These are phyloP conservation scores for Diorhabda carinulata DNA, from an alignment of 1,140 invertebrate species.

Conservation along the genomic window DNA sequence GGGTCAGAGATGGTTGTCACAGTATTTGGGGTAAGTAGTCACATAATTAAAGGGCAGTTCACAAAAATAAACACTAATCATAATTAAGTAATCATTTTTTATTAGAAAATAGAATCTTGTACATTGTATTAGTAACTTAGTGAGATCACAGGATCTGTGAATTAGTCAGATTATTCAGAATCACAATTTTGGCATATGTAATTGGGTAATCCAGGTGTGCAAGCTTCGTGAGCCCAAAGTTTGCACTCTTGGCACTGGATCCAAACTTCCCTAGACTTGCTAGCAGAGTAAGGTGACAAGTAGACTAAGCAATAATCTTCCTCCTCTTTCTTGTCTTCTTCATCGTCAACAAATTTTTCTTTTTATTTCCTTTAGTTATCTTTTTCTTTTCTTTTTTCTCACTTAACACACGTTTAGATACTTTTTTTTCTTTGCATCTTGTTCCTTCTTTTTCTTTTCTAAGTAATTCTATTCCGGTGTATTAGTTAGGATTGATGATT, in stretches of 20 bases:
- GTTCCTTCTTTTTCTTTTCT: constrained; percentile 7
- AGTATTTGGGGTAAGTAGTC: no score
- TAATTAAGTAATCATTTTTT: no score
- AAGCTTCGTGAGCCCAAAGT: not conserved
- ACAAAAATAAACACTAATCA: no score
- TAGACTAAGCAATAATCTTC: constrained; percentile 8
- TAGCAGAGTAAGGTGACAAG: constrained; percentile 1
- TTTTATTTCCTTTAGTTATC: not conserved
- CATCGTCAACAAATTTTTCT: not conserved
- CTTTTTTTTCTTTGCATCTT: constrained; percentile 14
- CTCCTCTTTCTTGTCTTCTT: not conserved
- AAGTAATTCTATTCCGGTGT: not conserved
- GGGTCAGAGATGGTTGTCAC: no score
- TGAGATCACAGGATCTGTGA: not conserved
- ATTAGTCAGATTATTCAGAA: no score
- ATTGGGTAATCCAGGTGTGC: not conserved
- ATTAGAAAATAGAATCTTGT: no score
- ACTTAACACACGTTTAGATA: not conserved
- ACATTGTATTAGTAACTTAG: no score
- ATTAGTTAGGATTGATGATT: constrained; percentile 7
- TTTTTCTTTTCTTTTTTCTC: constrained; percentile 7
- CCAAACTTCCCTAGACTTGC: constrained; percentile 9
- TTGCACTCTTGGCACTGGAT: constrained; percentile 8
- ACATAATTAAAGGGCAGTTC: no score
- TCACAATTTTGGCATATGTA: no score